Evolutionary conservation across 2,888 invertebrate species (phyloP).

Genomic region (Danaus chrysippus): DNA sequence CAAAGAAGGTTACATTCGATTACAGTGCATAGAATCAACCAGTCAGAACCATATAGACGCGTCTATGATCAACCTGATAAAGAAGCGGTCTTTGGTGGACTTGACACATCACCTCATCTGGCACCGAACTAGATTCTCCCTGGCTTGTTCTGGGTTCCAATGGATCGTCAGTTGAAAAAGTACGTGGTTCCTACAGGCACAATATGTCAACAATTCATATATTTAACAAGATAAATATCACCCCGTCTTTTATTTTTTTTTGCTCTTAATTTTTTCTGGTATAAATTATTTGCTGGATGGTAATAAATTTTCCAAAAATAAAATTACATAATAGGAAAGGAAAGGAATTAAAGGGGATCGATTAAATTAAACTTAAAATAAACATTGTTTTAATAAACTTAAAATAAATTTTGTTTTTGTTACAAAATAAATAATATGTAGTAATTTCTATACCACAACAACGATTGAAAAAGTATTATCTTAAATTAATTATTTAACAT

Average conservation of each 20-base stretch:
- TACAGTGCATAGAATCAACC: conserved; percentile 17
- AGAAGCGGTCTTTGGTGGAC: conserved; percentile 21
- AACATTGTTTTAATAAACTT: too few species aligned
- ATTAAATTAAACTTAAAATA: too few species aligned
- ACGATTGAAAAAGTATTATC: too few species aligned
- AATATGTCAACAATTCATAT: conserved; percentile 9
- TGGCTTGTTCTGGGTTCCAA: conserved; percentile 12
- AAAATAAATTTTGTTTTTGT: too few species aligned
- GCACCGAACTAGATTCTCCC: conserved; percentile 2
- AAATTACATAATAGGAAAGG: too few species aligned
- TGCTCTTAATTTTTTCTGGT: not conserved
- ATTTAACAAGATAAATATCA: not conserved
- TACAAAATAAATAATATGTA: too few species aligned
- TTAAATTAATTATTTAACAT: too few species aligned
- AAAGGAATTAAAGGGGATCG: too few species aligned
- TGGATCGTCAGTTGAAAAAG: conserved; percentile 15
- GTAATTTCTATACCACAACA: too few species aligned
- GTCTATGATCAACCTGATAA: conserved; percentile 26
- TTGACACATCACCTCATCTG: conserved; percentile 23
- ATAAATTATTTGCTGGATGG: not conserved
- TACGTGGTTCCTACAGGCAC: conserved; percentile 25
- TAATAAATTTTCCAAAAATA: too few species aligned
- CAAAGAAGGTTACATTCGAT: not conserved
- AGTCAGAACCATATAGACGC: conserved; percentile 23
- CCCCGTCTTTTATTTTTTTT: not conserved